Evolutionary conservation across 2,797 vertebrate genomes (phyloP).

Genomic region (Parambassis ranga): DNA sequence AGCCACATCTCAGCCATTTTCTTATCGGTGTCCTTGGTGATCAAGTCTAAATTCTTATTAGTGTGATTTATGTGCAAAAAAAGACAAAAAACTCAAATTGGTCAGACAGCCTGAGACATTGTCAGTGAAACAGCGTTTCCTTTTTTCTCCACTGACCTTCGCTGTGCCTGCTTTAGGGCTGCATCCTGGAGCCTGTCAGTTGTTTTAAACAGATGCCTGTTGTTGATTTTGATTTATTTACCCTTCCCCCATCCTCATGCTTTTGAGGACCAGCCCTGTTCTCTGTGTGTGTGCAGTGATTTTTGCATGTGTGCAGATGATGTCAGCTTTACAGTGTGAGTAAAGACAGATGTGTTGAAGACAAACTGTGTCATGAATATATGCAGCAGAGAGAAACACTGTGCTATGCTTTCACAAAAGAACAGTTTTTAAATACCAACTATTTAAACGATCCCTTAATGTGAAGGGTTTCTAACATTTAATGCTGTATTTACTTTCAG

Average conservation of each 20-base stretch:
- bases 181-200: conserved; percentile 53
- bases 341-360: conserved; percentile 72
- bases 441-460: neutral
- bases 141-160: conserved; percentile 46
- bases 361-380: conserved; percentile 45
- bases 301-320: conserved; percentile 58
- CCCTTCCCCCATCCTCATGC: conserved; percentile 31
- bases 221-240: conserved; percentile 69
- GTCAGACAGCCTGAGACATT: conserved; percentile 9
- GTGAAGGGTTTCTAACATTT: neutral
- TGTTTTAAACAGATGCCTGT: conserved; percentile 65
- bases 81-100: conserved; percentile 14
- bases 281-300: conserved; percentile 20
- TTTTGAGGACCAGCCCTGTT: conserved; percentile 25
- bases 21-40: conserved; percentile 58
- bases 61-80: conserved; percentile 39
- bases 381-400: conserved; percentile 34
- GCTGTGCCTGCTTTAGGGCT: conserved; percentile 30
- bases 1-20: conserved; percentile 54
- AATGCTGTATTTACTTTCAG: neutral
- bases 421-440: neutral
- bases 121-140: conserved; percentile 9
- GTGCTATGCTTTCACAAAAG: conserved; percentile 25
- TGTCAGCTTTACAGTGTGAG: conserved; percentile 66
- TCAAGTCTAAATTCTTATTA: conserved; percentile 47